Base-by-base conservation (phyloP, 2,888 invertebrate genomes). In the Blastobasis adustella region DNA sequence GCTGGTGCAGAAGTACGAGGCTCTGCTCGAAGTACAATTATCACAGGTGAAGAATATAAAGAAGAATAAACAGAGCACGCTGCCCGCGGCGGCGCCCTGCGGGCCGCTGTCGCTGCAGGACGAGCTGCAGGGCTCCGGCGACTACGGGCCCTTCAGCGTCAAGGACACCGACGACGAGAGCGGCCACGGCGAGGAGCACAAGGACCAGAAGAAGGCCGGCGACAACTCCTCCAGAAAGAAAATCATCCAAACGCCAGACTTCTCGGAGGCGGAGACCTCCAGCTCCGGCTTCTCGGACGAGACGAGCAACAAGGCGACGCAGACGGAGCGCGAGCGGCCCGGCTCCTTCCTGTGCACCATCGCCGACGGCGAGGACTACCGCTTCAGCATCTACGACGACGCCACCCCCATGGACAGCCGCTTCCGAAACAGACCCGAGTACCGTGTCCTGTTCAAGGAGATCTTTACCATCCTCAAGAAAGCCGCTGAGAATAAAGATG, bases 301-400 rank as follows among this genome's bases (percentile, higher is more conserved):
- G 76, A 95, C 94, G 1, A 93, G 93, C 75, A 95, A 94, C 76
- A 95, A 95, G 71, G 90, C 90, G 3, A 96, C 96, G 5, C 96
- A 96, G 71, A 96, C 96, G 0, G 95, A 95, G 57, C 91, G 90
- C 42, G 91, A 91, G 56, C 89, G 93, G 8, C 92, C 93, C 0
- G 95, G 95, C n/a, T 94, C 94, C 10, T 94, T 95, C 77, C 84
- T 96, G 49, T 95, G 95, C 81, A 94, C 95, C 1, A 95, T 96
- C 56, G 94, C 93, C 49, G 95, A 95, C 70, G 95, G 95, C 8
- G 95, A 95, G 62, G 94, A 95, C 72, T 95, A 95, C 74, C 93
- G 94, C 61, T 94, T 95, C 73, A 95, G 95, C 75, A 95, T 95
- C 71, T 96, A 95, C 71, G 94, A 94, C 67, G 93, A 94, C 70